Evolutionary conservation across 2,113 vertebrate genomes (phyloP).

Genomic region (Ailuropoda melanoleuca): DNA sequence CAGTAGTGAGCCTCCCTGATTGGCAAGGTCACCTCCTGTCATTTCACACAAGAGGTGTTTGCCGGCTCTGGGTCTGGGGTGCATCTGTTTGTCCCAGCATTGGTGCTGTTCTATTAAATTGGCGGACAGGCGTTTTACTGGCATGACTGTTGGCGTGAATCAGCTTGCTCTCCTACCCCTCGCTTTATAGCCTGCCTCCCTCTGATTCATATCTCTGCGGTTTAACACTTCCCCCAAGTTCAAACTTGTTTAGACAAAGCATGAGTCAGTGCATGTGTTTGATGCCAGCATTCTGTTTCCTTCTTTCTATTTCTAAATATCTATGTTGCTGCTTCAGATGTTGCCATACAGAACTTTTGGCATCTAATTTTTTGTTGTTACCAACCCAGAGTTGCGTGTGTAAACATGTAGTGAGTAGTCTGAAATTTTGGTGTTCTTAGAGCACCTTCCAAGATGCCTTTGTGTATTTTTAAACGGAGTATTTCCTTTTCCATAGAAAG

Average conservation of each 20-base stretch:
- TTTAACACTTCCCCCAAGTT: constrained; percentile 52
- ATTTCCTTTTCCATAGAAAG: constrained; percentile 42
- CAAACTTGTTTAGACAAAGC: constrained; percentile 57
- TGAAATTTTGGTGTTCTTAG: constrained; percentile 14
- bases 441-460: constrained; percentile 3
- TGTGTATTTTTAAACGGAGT: constrained; percentile 27
- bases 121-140: not conserved
- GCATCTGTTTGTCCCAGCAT: not conserved
- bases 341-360: constrained; percentile 4
- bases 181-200: constrained; percentile 23
- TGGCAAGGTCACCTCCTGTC: not conserved
- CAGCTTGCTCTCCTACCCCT: constrained; percentile 27
- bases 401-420: constrained; percentile 5
- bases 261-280: constrained; percentile 33
- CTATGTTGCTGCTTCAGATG: constrained; percentile 43
- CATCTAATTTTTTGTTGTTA: not conserved
- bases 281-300: constrained; percentile 11
- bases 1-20: not conserved
- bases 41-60: not conserved
- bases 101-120: not conserved
- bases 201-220: constrained; percentile 54
- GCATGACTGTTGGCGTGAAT: not conserved
- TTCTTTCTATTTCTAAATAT: constrained; percentile 30
- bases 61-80: not conserved
- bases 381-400: not conserved